A percentile compares a stretch with the other conserved stretches of the same genome.
These are phyloP conservation scores for Syngnathus scovelli DNA, from an alignment of 2,113 vertebrate species.

Conservation along the genomic window DNA sequence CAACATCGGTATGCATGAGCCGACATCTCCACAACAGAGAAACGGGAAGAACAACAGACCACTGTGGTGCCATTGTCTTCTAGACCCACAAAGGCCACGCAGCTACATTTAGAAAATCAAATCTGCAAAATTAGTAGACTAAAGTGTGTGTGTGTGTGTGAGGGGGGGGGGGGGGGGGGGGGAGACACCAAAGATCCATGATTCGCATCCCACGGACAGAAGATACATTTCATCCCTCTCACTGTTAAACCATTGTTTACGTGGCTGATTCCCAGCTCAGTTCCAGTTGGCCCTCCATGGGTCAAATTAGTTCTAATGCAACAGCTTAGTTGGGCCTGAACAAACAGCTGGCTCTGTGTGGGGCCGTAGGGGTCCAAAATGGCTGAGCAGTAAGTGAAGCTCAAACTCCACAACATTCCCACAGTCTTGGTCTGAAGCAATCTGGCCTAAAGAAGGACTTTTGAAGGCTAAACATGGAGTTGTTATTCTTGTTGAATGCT, in stretches of 20 bases:
- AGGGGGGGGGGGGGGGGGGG: too few species aligned
- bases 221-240: conserved; percentile 21
- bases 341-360: conserved; percentile 61
- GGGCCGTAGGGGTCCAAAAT: conserved; percentile 53
- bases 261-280: conserved; percentile 37
- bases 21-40: conserved; percentile 49
- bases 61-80: conserved; percentile 24
- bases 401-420: conserved; percentile 44
- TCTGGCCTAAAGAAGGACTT: conserved; percentile 41
- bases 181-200: not conserved
- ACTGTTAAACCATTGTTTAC: conserved; percentile 55
- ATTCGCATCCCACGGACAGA: conserved; percentile 23
- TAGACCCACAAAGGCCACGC: conserved; percentile 29
- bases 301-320: conserved; percentile 63
- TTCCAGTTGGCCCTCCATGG: conserved; percentile 48
- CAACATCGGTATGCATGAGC: conserved; percentile 68
- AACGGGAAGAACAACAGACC: conserved; percentile 47
- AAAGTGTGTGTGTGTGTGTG: too few species aligned
- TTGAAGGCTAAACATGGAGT: conserved; percentile 47
- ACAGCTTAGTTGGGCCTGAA: conserved; percentile 58
- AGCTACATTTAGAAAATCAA: not conserved
- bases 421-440: conserved; percentile 29
- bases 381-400: conserved; percentile 34
- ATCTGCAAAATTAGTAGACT: not conserved
- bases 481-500: conserved; percentile 37